Evolutionary conservation across 1,140 invertebrate species (phyloP).

Genomic region (Argopecten irradians): DNA sequence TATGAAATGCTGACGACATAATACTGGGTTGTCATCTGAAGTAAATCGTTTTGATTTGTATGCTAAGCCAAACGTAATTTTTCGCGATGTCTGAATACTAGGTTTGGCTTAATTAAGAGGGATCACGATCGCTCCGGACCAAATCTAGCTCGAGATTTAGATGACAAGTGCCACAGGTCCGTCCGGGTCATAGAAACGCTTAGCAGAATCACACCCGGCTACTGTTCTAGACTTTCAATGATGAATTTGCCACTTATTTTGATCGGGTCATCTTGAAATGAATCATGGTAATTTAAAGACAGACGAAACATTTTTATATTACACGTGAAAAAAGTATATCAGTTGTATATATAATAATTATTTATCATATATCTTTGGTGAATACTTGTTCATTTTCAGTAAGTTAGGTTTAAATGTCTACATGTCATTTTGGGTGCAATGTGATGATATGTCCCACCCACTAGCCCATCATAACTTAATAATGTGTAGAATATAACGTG

Average conservation of each 20-base stretch:
- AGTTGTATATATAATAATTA: not conserved
- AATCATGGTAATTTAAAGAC: not conserved
- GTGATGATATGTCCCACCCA: not conserved
- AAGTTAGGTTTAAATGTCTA: too few relatives aligned
- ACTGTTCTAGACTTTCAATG: too few relatives aligned
- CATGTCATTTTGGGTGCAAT: not conserved
- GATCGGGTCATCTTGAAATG: not conserved
- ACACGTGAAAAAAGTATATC: not conserved
- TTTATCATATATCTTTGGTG: not conserved
- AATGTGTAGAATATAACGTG: too few relatives aligned
- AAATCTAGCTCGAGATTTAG: slow-evolving; percentile 15
- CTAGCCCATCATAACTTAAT: not conserved
- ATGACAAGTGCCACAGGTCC: slow-evolving; percentile 13
- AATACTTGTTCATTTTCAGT: not conserved
- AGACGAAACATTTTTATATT: not conserved
- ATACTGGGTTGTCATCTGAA: slow-evolving; percentile 11
- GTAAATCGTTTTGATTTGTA: slow-evolving; percentile 23
- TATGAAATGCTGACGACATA: slow-evolving; percentile 21
- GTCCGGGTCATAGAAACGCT: slow-evolving; percentile 12
- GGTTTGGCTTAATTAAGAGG: slow-evolving; percentile 16
- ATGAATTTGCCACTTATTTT: too few relatives aligned
- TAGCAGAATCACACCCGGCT: not conserved
- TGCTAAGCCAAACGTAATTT: slow-evolving; percentile 16
- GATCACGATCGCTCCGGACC: slow-evolving; percentile 12
- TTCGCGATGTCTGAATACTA: slow-evolving; percentile 21